These are phyloP conservation scores for Lycia hirtaria DNA, from an alignment of 2,888 invertebrate genomes.

Conservation along the genomic window DNA sequence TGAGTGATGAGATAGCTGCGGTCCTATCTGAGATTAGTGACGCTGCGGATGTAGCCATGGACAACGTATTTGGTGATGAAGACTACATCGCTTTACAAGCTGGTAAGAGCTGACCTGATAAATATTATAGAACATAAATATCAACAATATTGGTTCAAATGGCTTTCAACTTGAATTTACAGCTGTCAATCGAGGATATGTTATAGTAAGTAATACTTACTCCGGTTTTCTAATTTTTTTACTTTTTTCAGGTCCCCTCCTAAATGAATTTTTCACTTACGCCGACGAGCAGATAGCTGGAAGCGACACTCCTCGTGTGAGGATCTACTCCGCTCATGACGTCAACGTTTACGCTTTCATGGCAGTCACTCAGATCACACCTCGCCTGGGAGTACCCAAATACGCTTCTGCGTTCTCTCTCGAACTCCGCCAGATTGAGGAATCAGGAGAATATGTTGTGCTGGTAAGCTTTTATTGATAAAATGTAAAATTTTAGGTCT, in stretches of 20 bases:
- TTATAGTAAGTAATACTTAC: too few species aligned
- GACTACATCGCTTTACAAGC: constrained; percentile 37
- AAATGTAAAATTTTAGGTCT: too few species aligned
- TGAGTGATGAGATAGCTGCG: constrained; percentile 35
- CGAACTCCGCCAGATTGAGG: constrained; percentile 49
- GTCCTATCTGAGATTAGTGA: constrained; percentile 42
- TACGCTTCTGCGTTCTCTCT: constrained; percentile 46
- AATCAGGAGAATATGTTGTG: constrained; percentile 51
- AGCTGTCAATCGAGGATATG: too few species aligned
- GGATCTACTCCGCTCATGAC: constrained; percentile 53
- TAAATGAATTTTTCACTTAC: constrained; percentile 47
- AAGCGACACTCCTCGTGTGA: constrained; percentile 40
- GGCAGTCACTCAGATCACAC: constrained; percentile 37
- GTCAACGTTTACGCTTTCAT: constrained; percentile 47
- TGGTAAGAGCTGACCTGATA: constrained; percentile 40
- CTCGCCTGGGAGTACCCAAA: constrained; percentile 43
- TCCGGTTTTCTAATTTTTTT: too few species aligned
- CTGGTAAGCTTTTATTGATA: constrained; percentile 52
- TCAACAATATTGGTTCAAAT: too few species aligned
- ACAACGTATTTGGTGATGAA: constrained; percentile 43
- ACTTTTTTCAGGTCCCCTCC: constrained; percentile 5
- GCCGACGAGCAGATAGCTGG: constrained; percentile 37
- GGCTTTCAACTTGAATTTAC: too few species aligned
- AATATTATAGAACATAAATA: too few species aligned
- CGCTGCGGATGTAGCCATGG: constrained; percentile 46